Evolutionary conservation across 1,140 invertebrate species (phyloP).

Genomic region (Pomacea maculata): DNA sequence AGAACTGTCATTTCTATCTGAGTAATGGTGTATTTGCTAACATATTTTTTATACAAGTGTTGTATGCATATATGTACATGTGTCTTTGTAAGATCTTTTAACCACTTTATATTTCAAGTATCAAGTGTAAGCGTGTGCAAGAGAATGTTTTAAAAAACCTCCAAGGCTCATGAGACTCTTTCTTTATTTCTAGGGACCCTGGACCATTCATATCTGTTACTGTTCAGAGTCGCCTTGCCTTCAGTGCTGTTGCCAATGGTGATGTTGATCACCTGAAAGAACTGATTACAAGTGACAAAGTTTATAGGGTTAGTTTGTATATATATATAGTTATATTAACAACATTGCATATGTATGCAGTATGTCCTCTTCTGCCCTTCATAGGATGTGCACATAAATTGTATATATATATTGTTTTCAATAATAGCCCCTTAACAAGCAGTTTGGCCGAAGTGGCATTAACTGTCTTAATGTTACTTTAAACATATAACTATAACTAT

Average conservation of each 20-base stretch:
- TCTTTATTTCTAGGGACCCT: slow-evolving; percentile 44
- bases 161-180: no score
- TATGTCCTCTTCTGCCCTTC: no score
- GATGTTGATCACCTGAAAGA: slow-evolving; percentile 59
- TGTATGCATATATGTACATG: not conserved
- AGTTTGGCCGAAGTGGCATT: no score
- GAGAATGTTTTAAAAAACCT: no score
- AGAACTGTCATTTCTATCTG: no score
- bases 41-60: not conserved
- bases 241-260: slow-evolving; percentile 63
- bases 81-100: not conserved
- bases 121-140: not conserved
- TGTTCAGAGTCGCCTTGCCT: slow-evolving; percentile 63
- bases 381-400: no score
- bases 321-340: not conserved
- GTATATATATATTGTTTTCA: no score
- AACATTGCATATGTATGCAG: not conserved
- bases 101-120: not conserved
- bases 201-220: slow-evolving; percentile 67
- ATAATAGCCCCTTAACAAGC: no score
- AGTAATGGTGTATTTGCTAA: not conserved
- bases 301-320: slow-evolving; percentile 53
- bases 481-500: no score
- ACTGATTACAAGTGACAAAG: slow-evolving; percentile 59
- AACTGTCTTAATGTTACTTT: no score